These are phyloP conservation scores for Epinephelus awoara DNA, from an alignment of 2,797 vertebrate species.

Conservation along the genomic window DNA sequence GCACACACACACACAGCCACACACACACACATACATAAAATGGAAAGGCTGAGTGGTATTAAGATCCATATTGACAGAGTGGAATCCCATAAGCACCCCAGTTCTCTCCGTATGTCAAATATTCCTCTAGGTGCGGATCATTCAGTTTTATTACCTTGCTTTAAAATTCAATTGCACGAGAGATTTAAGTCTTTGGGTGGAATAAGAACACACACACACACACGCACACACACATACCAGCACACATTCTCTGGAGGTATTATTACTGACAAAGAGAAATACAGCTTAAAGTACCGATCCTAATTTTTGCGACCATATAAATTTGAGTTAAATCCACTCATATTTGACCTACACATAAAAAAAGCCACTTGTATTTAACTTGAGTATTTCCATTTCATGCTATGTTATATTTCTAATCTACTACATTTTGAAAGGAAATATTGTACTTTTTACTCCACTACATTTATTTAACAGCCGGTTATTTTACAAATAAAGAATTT, in stretches of 20 bases:
- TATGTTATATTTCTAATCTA: not conserved
- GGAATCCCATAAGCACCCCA: conserved; percentile 72
- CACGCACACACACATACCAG: conserved; percentile 3
- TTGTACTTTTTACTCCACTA: too few species aligned
- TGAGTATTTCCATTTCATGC: not conserved
- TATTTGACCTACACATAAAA: conserved; percentile 14
- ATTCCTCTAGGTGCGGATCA: conserved; percentile 73
- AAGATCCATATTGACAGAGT: conserved; percentile 74
- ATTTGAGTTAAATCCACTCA: conserved; percentile 25
- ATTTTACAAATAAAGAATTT: too few species aligned
- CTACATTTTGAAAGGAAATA: not conserved
- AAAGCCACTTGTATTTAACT: not conserved
- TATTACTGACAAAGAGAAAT: conserved; percentile 37
- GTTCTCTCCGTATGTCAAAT: conserved; percentile 70
- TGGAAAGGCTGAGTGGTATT: conserved; percentile 70
- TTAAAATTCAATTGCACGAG: conserved; percentile 72
- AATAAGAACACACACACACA: conserved; percentile 45
- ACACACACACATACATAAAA: conserved; percentile 51
- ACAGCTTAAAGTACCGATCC: conserved; percentile 33
- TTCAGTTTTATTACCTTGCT: conserved; percentile 73
- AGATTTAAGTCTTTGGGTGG: conserved; percentile 61
- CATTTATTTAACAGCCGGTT: too few species aligned
- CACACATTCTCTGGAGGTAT: conserved; percentile 16
- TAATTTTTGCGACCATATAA: conserved; percentile 22
- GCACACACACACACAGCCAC: conserved; percentile 26